Percentiles rank a stretch among this genome's conserved stretches.
phyloP scores from a whole-genome alignment of 2,888 invertebrate species.

The Cremastobaeus sp. region DNA sequence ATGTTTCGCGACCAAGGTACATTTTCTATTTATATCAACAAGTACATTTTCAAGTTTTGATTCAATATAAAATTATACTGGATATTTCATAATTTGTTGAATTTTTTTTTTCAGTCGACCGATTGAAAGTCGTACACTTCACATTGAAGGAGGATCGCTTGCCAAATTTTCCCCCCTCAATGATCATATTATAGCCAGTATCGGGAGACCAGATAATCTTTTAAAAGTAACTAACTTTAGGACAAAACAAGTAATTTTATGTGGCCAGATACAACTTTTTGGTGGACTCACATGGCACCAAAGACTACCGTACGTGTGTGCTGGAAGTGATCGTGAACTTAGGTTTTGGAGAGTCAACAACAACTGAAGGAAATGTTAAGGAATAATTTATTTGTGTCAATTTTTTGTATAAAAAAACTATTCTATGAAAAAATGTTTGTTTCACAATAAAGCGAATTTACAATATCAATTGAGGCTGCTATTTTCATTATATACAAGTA shows the following conservation, averaged over 20 bases:
- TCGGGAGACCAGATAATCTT: conserved; percentile 83
- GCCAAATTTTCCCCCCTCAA: conserved; percentile 83
- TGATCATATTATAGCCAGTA: conserved; percentile 83
- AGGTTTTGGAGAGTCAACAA: conserved; percentile 82
- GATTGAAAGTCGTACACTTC: conserved; percentile 81
- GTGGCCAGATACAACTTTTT: conserved; percentile 80
- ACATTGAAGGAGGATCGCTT: conserved; percentile 82
- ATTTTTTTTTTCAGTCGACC: conserved; percentile 79
- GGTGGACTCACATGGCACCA: conserved; percentile 84
- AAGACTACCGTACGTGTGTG: conserved; percentile 81
- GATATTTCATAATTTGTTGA: no score
- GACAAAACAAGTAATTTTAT: conserved; percentile 80
- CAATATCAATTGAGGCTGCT: no score
- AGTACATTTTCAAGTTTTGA: no score
- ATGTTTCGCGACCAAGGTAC: conserved; percentile 83
- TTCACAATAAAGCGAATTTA: conserved; percentile 22
- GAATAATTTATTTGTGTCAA: conserved; percentile 10
- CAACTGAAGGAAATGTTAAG: conserved; percentile 66
- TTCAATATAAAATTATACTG: no score
- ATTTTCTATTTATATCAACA: not conserved
- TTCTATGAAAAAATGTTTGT: not conserved
- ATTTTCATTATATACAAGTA: conserved; percentile 1
- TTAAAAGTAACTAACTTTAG: conserved; percentile 83
- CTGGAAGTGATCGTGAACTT: conserved; percentile 81
- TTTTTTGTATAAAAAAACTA: conserved; percentile 24